Percentiles rank a stretch among this genome's conserved stretches.
phyloP scores from a whole-genome alignment of 2,113 vertebrate species.

The Scomber colias region DNA sequence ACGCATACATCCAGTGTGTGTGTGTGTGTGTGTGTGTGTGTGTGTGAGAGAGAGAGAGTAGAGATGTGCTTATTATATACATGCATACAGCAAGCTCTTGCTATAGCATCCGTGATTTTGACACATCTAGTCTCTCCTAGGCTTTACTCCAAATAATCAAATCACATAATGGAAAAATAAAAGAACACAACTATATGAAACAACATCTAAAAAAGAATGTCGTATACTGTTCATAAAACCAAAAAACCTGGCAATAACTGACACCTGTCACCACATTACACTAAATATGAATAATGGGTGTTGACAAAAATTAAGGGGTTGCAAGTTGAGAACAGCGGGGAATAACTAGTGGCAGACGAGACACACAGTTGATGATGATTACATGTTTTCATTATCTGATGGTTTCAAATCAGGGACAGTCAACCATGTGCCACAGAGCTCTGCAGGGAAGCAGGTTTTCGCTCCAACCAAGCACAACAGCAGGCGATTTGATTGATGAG shows the following conservation, averaged over 20 bases:
- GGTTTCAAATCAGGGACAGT: constrained; percentile 67
- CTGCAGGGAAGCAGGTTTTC: constrained; percentile 59
- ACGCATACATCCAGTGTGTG: constrained; percentile 11
- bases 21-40: constrained; percentile 25
- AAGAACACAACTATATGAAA: background rate
- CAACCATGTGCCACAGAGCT: constrained; percentile 37
- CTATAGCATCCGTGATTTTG: constrained; percentile 14
- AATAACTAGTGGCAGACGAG: constrained; percentile 45
- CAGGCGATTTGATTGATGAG: constrained; percentile 74
- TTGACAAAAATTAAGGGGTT: constrained; percentile 5
- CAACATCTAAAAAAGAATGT: background rate
- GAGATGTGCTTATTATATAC: constrained; percentile 49
- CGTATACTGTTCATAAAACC: background rate
- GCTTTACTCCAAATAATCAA: constrained; percentile 10
- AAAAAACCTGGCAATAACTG: background rate
- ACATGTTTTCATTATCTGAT: constrained; percentile 76
- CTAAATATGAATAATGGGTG: background rate
- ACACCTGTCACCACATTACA: constrained; percentile 17
- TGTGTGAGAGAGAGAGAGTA: constrained; percentile 21
- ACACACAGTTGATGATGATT: constrained; percentile 54
- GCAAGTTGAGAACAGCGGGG: constrained; percentile 45
- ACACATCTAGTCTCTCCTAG: background rate
- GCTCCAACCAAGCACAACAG: constrained; percentile 63
- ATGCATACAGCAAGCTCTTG: constrained; percentile 21
- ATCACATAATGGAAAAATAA: background rate